Base-by-base conservation (phyloP, 2,113 vertebrate species). In the Sarotherodon lohbergeri region DNA sequence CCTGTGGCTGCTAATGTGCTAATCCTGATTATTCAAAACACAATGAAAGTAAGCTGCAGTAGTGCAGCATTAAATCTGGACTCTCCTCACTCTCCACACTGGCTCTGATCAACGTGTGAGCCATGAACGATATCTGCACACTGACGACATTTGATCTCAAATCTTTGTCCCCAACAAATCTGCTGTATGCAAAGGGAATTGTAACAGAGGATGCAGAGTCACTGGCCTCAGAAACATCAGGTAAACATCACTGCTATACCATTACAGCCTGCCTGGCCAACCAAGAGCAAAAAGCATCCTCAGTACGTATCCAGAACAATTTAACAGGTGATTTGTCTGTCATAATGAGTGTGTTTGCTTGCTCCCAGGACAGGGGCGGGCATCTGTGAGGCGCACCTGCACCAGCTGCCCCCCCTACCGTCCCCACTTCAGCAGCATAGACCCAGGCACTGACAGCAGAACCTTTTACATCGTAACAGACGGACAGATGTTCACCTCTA, bases 401-500 rank as follows among this genome's bases (percentile, higher is more conserved):
- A 68, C 1, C 56, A 39, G 52, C 59, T 63, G 22, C 57, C 41
- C 22, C 52, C 82, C 22, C 4, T 22, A 10, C 36, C 54, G 81
- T n/a, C 85, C 22, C 12, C 59, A 27, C 12, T 1, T 10, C 1
- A 32, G 43, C 56, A 84, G 27, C 78, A 88, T 22, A 61, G 63
- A 68, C 14, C 14, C 6, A n/a, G 13, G 22, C 8, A 57, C 14
- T 54, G 66, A 43, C 10, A 43, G 63, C 43, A 3, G 5, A 13
- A 5, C 22, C 9, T 24, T 61, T 73, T 73, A 46, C 41, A 73
- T 9, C 8, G 19, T 4, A 68, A 92, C 34, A 48, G 83, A 93
- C 32, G 83, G 86, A 93, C 57, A 71, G 89, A 89, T 46, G 80
- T 55, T 90, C 89, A 95, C 95, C 95, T 95, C 95, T 87, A 95